phyloP scores from a whole-genome alignment of 2,113 vertebrate genomes.

The Varanus komodoensis region DNA sequence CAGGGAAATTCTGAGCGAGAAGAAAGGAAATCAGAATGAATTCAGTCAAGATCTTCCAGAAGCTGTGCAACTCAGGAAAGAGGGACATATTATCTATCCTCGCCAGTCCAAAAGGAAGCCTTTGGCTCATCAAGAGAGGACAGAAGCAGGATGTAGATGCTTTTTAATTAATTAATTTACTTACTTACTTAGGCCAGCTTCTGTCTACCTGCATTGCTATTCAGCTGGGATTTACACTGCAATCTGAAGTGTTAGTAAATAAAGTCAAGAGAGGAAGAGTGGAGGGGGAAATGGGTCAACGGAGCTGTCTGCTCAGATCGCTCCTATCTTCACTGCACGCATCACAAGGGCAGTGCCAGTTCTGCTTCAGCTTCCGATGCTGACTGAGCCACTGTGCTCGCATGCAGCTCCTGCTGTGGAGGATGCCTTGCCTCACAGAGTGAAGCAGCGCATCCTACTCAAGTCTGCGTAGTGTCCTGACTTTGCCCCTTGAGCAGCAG shows the following conservation, averaged over 20 bases:
- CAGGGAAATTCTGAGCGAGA: neutral
- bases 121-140: neutral
- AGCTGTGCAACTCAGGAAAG: neutral
- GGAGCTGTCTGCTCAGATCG: slow-evolving; percentile 48
- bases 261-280: slow-evolving; percentile 38
- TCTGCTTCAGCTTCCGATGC: slow-evolving; percentile 11
- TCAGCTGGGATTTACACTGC: slow-evolving; percentile 52
- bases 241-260: slow-evolving; percentile 49
- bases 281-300: slow-evolving; percentile 30
- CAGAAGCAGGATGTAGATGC: neutral
- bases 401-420: neutral
- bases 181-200: too few species aligned
- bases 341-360: slow-evolving; percentile 36
- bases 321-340: slow-evolving; percentile 10
- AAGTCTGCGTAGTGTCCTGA: neutral
- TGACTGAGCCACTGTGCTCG: neutral
- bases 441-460: neutral
- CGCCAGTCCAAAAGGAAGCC: neutral
- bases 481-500: neutral
- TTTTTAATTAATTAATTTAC: neutral
- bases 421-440: neutral
- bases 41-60: neutral
- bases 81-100: neutral
- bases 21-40: neutral
- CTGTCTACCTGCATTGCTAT: slow-evolving; percentile 18